A percentile compares a stretch with the other conserved stretches of the same genome.
Conservation (phyloP, 2,888 invertebrate genomes). For the Drosophila infuscata region DNA sequence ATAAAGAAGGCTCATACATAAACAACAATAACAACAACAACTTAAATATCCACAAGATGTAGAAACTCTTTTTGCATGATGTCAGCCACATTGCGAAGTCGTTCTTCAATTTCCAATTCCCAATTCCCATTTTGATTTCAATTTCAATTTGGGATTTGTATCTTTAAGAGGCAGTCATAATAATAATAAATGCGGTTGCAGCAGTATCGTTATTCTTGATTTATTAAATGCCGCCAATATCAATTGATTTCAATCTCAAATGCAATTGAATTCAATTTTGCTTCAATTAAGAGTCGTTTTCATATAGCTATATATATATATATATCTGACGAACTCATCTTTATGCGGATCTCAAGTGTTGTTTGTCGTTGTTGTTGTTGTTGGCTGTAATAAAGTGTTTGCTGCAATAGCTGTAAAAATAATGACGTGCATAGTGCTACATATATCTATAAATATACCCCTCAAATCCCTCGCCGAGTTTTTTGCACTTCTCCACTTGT, state of each 20-base stretch:
- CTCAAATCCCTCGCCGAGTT: not conserved
- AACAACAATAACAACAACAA: not conserved
- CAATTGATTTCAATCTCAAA: slow-evolving; percentile 78
- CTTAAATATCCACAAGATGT: not conserved
- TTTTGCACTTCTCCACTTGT: not conserved
- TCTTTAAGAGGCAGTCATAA: slow-evolving; percentile 28
- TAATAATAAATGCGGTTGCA: slow-evolving; percentile 40
- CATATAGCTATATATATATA: not conserved
- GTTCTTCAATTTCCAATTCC: slow-evolving; percentile 39
- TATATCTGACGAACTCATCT: slow-evolving; percentile 67
- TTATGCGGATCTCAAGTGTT: slow-evolving; percentile 32
- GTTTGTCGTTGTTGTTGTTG: not conserved
- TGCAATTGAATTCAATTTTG: slow-evolving; percentile 77
- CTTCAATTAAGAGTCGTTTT: slow-evolving; percentile 59
- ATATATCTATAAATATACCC: not conserved
- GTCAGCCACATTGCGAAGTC: slow-evolving; percentile 45
- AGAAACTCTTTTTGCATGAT: slow-evolving; percentile 59
- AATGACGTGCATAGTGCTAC: slow-evolving; percentile 57
- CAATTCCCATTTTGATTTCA: slow-evolving; percentile 13
- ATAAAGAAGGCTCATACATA: not conserved
- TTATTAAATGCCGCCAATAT: slow-evolving; percentile 71
- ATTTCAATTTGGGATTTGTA: slow-evolving; percentile 45
- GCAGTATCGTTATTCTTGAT: slow-evolving; percentile 65
- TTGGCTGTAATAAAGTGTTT: slow-evolving; percentile 48
- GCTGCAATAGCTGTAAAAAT: slow-evolving; percentile 52